Evolutionary conservation across 1,140 invertebrate genomes (phyloP).

Genomic region (Caenorhabditis remanei): DNA sequence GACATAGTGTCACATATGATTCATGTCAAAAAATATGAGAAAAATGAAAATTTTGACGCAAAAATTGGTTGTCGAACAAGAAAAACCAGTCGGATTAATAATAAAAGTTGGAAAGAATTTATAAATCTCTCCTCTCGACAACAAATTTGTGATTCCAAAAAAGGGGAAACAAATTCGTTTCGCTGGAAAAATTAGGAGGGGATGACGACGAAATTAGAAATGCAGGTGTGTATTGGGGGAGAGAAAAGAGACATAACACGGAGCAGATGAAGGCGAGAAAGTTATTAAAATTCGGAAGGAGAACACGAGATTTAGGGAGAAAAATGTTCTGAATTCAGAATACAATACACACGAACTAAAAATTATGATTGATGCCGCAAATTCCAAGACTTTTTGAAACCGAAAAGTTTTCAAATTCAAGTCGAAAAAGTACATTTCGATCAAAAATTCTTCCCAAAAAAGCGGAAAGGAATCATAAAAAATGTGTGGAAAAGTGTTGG

Average conservation of each 20-base stretch:
- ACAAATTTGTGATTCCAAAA: too few species aligned
- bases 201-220: conserved; percentile 40
- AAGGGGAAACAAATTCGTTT: neutral
- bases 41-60: neutral
- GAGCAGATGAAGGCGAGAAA: neutral
- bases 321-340: too few species aligned
- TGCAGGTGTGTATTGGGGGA: conserved; percentile 11
- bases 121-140: too few species aligned
- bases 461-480: too few species aligned
- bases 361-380: neutral
- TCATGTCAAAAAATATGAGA: too few species aligned
- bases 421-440: neutral
- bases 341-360: too few species aligned
- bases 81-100: neutral
- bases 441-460: conserved; percentile 2
- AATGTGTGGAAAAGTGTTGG: conserved; percentile 3
- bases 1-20: too few species aligned
- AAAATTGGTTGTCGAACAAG: neutral
- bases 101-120: neutral
- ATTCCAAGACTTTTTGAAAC: neutral
- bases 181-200: neutral
- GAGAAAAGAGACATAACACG: neutral
- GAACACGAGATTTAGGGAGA: neutral
- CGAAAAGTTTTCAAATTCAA: neutral
- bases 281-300: neutral